A percentile compares a stretch with the other conserved stretches of the same genome.
Evolutionary conservation across 2,888 invertebrate species (phyloP).

Genomic region (Odontothrips loti): DNA sequence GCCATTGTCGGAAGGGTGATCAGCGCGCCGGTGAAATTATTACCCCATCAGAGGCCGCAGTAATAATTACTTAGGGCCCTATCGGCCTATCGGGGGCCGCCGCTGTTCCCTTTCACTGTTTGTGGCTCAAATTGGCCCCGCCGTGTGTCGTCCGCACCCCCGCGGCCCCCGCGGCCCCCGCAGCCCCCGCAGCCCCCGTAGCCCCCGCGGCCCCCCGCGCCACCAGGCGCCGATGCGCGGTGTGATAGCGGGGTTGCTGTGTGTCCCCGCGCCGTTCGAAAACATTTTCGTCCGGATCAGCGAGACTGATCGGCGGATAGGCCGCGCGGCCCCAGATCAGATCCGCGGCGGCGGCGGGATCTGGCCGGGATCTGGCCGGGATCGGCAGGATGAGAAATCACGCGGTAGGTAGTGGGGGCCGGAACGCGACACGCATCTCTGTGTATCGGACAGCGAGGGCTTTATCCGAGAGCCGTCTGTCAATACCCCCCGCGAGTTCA

Average conservation of each 20-base stretch:
- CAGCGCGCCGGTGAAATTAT: slow-evolving; percentile 20
- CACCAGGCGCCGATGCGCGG: neutral
- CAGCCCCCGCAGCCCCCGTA: neutral
- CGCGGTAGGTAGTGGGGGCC: no score
- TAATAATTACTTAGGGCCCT: slow-evolving; percentile 21
- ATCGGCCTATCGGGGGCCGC: neutral
- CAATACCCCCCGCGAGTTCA: no score
- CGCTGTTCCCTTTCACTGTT: slow-evolving; percentile 14
- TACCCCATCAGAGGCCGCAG: slow-evolving; percentile 11
- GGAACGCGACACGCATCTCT: no score
- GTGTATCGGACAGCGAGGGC: no score
- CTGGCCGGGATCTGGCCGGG: no score
- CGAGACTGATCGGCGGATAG: no score
- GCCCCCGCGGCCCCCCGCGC: neutral
- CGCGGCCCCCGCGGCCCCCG: neutral
- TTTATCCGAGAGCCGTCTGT: no score
- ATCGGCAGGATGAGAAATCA: no score
- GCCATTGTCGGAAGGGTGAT: slow-evolving; percentile 13
- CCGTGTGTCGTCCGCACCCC: no score
- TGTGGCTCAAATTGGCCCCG: slow-evolving; percentile 15
- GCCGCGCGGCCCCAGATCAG: no score
- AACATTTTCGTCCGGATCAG: neutral
- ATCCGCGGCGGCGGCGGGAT: no score
- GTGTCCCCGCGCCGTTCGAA: neutral
- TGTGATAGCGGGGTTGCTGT: neutral